Evolutionary conservation across 2,888 invertebrate genomes (phyloP).

Genomic region (Oligia latruncula): DNA sequence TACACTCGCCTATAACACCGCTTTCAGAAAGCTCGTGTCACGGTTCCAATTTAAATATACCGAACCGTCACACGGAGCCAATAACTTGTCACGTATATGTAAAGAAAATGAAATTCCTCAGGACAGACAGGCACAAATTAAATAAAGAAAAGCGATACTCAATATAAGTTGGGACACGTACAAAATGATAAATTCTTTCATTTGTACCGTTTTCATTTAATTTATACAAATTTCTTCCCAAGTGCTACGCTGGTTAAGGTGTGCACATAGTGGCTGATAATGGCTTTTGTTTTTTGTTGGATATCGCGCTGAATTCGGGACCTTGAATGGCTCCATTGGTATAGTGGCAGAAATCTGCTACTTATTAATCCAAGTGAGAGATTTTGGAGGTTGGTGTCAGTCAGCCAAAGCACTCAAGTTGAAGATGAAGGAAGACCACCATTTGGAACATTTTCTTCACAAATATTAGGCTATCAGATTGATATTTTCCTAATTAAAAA

Average conservation of each 20-base stretch:
- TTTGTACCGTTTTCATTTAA: constrained; percentile 82
- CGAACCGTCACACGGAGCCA: constrained; percentile 56
- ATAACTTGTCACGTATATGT: constrained; percentile 68
- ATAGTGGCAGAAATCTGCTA: not conserved
- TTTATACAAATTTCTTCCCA: constrained; percentile 79
- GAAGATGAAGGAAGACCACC: not conserved
- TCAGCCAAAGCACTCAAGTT: not conserved
- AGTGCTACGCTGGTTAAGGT: constrained; percentile 59
- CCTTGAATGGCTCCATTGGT: not conserved
- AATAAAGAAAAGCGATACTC: constrained; percentile 69
- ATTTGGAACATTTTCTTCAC: not conserved
- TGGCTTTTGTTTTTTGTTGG: constrained; percentile 1
- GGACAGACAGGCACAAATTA: constrained; percentile 68
- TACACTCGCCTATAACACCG: constrained; percentile 33
- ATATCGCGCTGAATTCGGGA: not conserved
- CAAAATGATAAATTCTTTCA: constrained; percentile 83
- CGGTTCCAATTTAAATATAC: constrained; percentile 62
- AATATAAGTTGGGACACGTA: constrained; percentile 70
- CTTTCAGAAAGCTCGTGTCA: constrained; percentile 55
- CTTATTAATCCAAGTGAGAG: not conserved
- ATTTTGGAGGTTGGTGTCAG: not conserved
- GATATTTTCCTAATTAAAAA: not conserved
- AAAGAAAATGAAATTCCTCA: constrained; percentile 67
- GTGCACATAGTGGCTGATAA: constrained; percentile 31
- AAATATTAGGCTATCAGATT: not conserved